Evolutionary conservation across 2,113 vertebrate species (phyloP), one percentile per base, ranked within the genome.

Genomic region (Clarias magur): DNA sequence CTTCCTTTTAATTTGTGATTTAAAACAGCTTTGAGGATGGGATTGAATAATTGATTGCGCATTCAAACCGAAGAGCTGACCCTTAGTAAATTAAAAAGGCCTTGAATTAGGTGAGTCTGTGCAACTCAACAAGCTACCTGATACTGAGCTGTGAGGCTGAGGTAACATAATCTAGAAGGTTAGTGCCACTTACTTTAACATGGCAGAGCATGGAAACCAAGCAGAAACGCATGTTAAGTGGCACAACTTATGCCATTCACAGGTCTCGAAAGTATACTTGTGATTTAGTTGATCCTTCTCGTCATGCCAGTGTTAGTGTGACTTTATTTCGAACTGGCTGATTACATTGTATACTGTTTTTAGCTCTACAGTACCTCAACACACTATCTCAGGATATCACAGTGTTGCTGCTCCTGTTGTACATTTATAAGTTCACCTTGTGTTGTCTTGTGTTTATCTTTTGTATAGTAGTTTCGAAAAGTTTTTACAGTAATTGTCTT

Each of bases 51-150:
- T 81, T 81, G 42, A 62, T 42, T 60, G 57, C 30, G 3, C 12
- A 60, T 60, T 80, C 57, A 81, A 25, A 60, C 79, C 19, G 17
- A 4, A 1, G 79, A 62, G 38, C 21, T 62, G n/a, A 15, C 75
- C 73, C 75, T 78, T 79, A 62, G 23, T 38, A 81, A 81, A 81
- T 81, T 81, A 81, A 62, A 42, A 57, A 81, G 21, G 11, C 57
- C 57, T 30, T 59, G 57, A 38, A 81, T 81, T 62, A 42, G 42
- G 30, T 30, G 42, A 68, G 84, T 78, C 57, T 78, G 15, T 85
- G 17, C 60, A 85, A 48, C 56, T 62, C 4, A 10, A 62, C 59
- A 78, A 21, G 72, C 30, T 48, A 85, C 34, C 38, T 13, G 70
- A 76, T 63, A 85, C 53, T 63, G 25, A 85, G 16, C 34, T 60